Percentiles rank a stretch among this genome's conserved stretches.
Evolutionary conservation across 2,888 invertebrate genomes (phyloP).

Genomic region (Glyphotaelius pellucidus): DNA sequence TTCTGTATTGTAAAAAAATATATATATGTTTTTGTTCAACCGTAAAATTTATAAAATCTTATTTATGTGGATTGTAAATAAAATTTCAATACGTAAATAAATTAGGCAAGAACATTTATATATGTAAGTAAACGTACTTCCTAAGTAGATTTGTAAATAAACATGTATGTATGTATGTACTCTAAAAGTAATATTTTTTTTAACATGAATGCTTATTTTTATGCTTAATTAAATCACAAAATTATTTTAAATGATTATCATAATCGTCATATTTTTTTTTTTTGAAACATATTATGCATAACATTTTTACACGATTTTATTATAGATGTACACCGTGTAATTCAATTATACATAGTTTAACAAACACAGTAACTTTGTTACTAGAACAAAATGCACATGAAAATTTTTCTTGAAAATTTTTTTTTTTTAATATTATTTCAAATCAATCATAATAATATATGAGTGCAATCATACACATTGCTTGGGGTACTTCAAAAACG

Average conservation of each 20-base stretch:
- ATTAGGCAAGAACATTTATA: not conserved
- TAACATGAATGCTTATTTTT: not conserved
- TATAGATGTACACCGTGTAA: not conserved
- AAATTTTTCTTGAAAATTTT: not conserved
- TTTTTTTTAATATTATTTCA: not conserved
- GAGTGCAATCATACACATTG: too few relatives aligned
- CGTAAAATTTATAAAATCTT: not conserved
- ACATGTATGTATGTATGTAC: not conserved
- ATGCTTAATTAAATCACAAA: not conserved
- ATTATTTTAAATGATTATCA: too few relatives aligned
- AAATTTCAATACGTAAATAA: not conserved
- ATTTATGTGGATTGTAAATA: not conserved
- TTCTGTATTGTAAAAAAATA: not conserved
- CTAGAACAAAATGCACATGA: constrained; percentile 28
- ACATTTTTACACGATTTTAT: not conserved
- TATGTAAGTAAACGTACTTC: not conserved
- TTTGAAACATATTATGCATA: too few relatives aligned
- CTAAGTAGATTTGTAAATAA: not conserved
- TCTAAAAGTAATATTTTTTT: not conserved
- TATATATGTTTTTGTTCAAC: not conserved
- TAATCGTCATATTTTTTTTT: too few relatives aligned
- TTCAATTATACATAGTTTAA: not conserved
- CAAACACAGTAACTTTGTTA: constrained; percentile 35
- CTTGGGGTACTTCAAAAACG: too few relatives aligned
- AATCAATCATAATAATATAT: not conserved